A percentile compares a stretch with the other conserved stretches of the same genome.
These are phyloP conservation scores for Rostratula benghalensis DNA, from an alignment of 2,113 vertebrate genomes.

Conservation along the genomic window DNA sequence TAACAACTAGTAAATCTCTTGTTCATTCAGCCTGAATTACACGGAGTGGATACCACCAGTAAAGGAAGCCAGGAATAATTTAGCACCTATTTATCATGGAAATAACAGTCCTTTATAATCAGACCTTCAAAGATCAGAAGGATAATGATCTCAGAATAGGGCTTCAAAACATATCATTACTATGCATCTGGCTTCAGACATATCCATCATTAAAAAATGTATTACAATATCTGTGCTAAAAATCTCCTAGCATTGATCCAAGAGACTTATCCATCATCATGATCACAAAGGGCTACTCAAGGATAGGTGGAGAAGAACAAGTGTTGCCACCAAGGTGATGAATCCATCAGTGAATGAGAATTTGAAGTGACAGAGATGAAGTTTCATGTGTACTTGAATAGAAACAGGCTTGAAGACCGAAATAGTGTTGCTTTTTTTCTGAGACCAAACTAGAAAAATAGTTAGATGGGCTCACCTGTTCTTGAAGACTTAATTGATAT, in stretches of 20 bases:
- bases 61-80: conserved; percentile 44
- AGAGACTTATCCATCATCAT: conserved; percentile 52
- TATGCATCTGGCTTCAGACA: conserved; percentile 3
- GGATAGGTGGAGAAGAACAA: conserved; percentile 15
- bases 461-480: not conserved
- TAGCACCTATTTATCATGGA: conserved; percentile 53
- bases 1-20: conserved; percentile 34
- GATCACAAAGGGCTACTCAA: conserved; percentile 54
- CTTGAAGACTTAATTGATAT: not conserved
- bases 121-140: conserved; percentile 54
- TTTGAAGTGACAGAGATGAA: not conserved
- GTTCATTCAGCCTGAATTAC: conserved; percentile 35
- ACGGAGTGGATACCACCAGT: not conserved
- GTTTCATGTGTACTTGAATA: not conserved
- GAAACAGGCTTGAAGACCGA: not conserved
- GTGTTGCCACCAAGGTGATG: conserved; percentile 7
- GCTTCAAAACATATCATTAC: conserved; percentile 45
- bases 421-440: not conserved
- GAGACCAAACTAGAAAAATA: not conserved
- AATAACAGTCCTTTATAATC: conserved; percentile 53
- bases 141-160: conserved; percentile 55
- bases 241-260: conserved; percentile 35
- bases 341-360: conserved; percentile 2
- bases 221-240: conserved; percentile 35
- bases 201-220: conserved; percentile 38